These are phyloP conservation scores for Macrocentrus cingulum DNA, from an alignment of 1,140 invertebrate species.

Conservation along the genomic window DNA sequence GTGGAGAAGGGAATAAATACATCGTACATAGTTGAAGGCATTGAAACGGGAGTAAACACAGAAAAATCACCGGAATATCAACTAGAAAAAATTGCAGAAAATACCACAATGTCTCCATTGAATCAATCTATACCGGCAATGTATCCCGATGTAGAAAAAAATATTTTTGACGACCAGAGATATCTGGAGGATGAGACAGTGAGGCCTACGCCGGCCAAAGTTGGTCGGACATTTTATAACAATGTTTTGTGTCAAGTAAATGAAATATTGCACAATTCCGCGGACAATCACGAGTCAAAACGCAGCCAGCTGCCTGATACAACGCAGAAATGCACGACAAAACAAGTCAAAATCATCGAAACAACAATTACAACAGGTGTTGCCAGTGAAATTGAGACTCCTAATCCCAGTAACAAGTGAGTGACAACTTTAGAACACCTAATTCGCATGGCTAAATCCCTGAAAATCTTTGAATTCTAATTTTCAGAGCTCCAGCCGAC, in stretches of 20 bases:
- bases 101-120: constrained; percentile 51
- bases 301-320: constrained; percentile 24
- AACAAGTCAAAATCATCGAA: constrained; percentile 15
- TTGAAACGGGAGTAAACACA: neutral
- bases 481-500: constrained; percentile 59
- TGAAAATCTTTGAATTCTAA: constrained; percentile 13
- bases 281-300: constrained; percentile 12
- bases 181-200: constrained; percentile 62
- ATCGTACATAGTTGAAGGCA: neutral
- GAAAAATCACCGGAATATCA: constrained; percentile 28
- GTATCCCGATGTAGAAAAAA: neutral
- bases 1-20: neutral
- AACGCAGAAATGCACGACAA: constrained; percentile 22
- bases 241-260: constrained; percentile 65
- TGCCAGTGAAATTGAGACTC: constrained; percentile 17
- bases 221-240: constrained; percentile 70
- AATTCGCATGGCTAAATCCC: too few species aligned
- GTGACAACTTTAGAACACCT: too few species aligned
- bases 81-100: constrained; percentile 54
- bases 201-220: constrained; percentile 58
- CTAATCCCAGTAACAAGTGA: neutral
- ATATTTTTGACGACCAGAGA: constrained; percentile 61
- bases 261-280: constrained; percentile 56
- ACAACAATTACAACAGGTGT: constrained; percentile 37
- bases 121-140: constrained; percentile 34